A percentile compares a stretch with the other conserved stretches of the same genome.
Conservation (phyloP, 2,797 vertebrate genomes). For the Chromis chromis region DNA sequence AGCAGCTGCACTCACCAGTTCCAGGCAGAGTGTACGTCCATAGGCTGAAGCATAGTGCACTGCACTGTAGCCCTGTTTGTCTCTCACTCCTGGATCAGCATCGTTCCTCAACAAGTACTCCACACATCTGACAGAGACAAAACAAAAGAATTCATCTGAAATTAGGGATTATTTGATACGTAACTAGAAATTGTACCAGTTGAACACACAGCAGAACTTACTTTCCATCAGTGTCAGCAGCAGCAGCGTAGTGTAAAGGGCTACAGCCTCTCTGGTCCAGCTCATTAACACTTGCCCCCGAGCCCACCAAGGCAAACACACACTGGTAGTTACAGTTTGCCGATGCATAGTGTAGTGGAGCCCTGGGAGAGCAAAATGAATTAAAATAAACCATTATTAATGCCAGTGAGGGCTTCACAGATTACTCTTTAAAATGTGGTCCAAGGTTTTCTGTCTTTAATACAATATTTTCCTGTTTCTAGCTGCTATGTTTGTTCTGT, state of each 20-base stretch:
- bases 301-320: conserved; percentile 97
- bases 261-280: conserved; percentile 94
- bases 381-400: not conserved
- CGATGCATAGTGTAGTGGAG: conserved; percentile 96
- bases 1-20: conserved; percentile 85
- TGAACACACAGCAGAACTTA: conserved; percentile 73
- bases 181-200: not conserved
- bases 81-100: conserved; percentile 93
- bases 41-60: conserved; percentile 97
- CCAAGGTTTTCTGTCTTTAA: not conserved
- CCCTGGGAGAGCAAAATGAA: conserved; percentile 78
- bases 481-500: not conserved
- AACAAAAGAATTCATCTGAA: not conserved
- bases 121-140: conserved; percentile 88
- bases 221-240: conserved; percentile 96
- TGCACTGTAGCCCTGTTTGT: conserved; percentile 94
- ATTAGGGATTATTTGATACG: not conserved
- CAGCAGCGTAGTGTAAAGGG: conserved; percentile 95
- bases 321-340: conserved; percentile 99
- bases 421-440: not conserved
- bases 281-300: conserved; percentile 94
- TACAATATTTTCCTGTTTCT: not conserved
- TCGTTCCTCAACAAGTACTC: conserved; percentile 96
- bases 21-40: conserved; percentile 94
- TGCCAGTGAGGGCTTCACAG: not conserved